Conservation (phyloP, 1,140 invertebrate species). For the Cephus cinctus region DNA sequence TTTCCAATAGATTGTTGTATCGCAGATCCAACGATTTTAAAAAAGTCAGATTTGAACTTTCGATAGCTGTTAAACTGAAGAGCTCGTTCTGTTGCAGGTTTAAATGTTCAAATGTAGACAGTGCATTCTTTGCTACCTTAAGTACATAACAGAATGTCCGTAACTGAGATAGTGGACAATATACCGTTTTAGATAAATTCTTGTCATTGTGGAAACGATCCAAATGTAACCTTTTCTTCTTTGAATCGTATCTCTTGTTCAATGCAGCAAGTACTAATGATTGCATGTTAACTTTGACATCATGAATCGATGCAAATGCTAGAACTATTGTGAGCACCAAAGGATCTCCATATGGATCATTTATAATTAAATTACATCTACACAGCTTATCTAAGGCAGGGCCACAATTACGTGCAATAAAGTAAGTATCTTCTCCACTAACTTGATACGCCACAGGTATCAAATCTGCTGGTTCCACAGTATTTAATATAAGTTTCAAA, state of each 20-base stretch:
- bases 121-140: conserved; percentile 45
- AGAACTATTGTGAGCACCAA: conserved; percentile 51
- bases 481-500: conserved; percentile 50
- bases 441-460: conserved; percentile 55
- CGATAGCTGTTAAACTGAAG: conserved; percentile 38
- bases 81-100: conserved; percentile 53
- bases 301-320: conserved; percentile 49
- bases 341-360: conserved; percentile 39
- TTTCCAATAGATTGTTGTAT: conserved; percentile 48
- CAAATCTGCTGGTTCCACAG: conserved; percentile 54
- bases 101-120: conserved; percentile 41
- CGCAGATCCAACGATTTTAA: conserved; percentile 51
- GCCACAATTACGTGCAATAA: conserved; percentile 56
- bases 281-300: conserved; percentile 54
- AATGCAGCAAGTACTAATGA: conserved; percentile 46
- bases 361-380: conserved; percentile 50
- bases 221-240: conserved; percentile 44
- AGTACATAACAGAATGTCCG: conserved; percentile 53
- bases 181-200: conserved; percentile 48
- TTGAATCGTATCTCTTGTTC: conserved; percentile 42
- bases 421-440: conserved; percentile 42
- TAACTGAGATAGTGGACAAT: conserved; percentile 53
- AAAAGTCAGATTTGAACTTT: conserved; percentile 35
- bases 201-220: conserved; percentile 52
- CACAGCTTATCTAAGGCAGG: conserved; percentile 54